Conservation (phyloP, 2,888 invertebrate genomes). For the Deladenus siricidicola region DNA sequence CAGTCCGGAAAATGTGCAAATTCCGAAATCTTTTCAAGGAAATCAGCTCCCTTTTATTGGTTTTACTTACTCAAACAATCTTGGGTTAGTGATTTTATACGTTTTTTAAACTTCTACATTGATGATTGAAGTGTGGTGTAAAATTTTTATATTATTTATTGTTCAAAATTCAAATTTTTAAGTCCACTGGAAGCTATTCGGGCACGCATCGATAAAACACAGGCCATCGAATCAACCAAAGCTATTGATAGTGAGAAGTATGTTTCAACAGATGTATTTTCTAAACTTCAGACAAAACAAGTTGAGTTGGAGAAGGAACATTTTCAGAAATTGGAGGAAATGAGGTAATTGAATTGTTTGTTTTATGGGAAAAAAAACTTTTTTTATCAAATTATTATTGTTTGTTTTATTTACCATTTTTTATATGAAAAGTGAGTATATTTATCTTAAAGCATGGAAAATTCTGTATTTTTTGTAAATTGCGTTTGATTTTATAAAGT, state of each 20-base stretch:
- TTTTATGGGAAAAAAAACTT: too few relatives aligned
- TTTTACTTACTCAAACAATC: constrained; percentile 96
- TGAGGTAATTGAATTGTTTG: too few relatives aligned
- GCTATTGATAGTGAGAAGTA: too few relatives aligned
- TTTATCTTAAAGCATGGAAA: neutral
- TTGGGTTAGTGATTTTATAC: too few relatives aligned
- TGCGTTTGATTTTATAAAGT: neutral
- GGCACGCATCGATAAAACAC: too few relatives aligned
- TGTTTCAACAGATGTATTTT: too few relatives aligned
- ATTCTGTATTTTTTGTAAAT: neutral
- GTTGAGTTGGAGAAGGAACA: neutral
- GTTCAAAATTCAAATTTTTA: constrained; percentile 7
- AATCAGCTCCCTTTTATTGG: constrained; percentile 97
- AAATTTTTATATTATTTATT: neutral
- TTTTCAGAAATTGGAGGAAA: too few relatives aligned
- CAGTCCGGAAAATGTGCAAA: constrained; percentile 84
- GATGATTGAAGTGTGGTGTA: constrained; percentile 64
- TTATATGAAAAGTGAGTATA: neutral
- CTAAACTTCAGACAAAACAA: constrained; percentile 1
- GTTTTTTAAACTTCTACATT: too few relatives aligned
- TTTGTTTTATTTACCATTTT: neutral
- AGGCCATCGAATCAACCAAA: too few relatives aligned
- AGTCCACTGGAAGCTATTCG: constrained; percentile 13
- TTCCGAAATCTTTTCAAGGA: constrained; percentile 93
- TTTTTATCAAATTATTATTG: neutral